These are phyloP conservation scores for Dicentrarchus labrax DNA, from an alignment of 2,113 vertebrate species.

Conservation along the genomic window DNA sequence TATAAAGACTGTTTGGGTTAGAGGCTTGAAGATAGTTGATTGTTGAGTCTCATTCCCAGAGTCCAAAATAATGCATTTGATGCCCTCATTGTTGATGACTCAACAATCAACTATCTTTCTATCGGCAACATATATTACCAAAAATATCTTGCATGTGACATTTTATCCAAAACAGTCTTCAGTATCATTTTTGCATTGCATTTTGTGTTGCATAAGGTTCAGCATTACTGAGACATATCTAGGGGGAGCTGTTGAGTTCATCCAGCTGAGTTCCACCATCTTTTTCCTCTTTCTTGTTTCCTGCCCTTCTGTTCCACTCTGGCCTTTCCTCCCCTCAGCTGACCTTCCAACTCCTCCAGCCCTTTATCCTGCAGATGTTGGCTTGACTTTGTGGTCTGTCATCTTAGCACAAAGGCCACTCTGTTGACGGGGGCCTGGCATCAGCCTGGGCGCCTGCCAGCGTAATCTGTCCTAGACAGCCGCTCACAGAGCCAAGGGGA, in stretches of 20 bases:
- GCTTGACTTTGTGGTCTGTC: constrained; percentile 73
- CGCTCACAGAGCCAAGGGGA: constrained; percentile 29
- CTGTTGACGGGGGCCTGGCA: constrained; percentile 78
- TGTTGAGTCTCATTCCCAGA: no score
- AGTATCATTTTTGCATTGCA: neutral
- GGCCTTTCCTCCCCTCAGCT: constrained; percentile 36
- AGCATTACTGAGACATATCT: neutral
- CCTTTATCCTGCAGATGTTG: constrained; percentile 75
- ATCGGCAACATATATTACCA: no score
- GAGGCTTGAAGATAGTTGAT: no score
- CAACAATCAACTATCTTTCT: no score
- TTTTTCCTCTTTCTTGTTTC: constrained; percentile 19
- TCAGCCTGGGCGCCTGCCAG: constrained; percentile 72
- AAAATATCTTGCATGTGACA: no score
- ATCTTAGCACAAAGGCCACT: constrained; percentile 77
- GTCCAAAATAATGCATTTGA: no score
- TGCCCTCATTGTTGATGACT: no score
- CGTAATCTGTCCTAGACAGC: constrained; percentile 77
- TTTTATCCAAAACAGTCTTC: no score
- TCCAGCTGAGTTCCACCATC: constrained; percentile 7
- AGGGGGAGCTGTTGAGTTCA: constrained; percentile 10
- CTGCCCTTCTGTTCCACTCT: constrained; percentile 35
- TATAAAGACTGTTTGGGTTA: no score
- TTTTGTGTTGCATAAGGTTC: neutral
- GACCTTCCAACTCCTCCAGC: constrained; percentile 30